phyloP scores from a whole-genome alignment of 2,113 vertebrate genomes.

The Aythya baeri region DNA sequence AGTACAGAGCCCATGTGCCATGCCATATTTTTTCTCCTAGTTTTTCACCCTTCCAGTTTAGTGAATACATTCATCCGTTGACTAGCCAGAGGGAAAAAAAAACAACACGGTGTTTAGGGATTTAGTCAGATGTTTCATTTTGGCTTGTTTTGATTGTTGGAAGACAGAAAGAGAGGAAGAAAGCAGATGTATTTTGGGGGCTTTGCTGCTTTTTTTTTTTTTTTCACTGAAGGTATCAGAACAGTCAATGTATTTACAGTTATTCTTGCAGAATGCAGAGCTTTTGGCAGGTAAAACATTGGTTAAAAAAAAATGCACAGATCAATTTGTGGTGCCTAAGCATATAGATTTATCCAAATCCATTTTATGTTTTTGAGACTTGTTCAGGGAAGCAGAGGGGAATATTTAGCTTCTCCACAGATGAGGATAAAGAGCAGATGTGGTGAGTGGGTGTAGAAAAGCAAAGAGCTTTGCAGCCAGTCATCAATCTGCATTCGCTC shows the following conservation, averaged over 20 bases:
- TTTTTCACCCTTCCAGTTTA: not conserved
- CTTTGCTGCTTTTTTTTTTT: not conserved
- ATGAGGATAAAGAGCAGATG: slow-evolving; percentile 42
- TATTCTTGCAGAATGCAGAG: not conserved
- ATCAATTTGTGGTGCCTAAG: not conserved
- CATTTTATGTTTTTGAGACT: not conserved
- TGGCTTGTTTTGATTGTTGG: not conserved
- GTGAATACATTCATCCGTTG: not conserved
- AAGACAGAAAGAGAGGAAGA: not conserved
- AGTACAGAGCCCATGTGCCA: not conserved
- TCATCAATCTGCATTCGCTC: slow-evolving; percentile 8
- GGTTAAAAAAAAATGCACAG: not conserved
- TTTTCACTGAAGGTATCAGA: not conserved
- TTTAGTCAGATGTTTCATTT: not conserved
- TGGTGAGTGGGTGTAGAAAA: slow-evolving; percentile 22
- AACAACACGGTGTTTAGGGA: not conserved
- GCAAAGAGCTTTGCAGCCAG: slow-evolving; percentile 12
- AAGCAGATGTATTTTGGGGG: not conserved
- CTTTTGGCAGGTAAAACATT: not conserved
- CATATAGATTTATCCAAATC: not conserved
- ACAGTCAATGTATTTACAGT: not conserved
- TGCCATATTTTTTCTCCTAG: not conserved
- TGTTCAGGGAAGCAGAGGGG: not conserved
- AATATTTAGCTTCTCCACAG: slow-evolving; percentile 8
- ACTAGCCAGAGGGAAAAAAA: not conserved